Base-by-base conservation (phyloP, 2,888 invertebrate species). In the Diaphora mendica region DNA sequence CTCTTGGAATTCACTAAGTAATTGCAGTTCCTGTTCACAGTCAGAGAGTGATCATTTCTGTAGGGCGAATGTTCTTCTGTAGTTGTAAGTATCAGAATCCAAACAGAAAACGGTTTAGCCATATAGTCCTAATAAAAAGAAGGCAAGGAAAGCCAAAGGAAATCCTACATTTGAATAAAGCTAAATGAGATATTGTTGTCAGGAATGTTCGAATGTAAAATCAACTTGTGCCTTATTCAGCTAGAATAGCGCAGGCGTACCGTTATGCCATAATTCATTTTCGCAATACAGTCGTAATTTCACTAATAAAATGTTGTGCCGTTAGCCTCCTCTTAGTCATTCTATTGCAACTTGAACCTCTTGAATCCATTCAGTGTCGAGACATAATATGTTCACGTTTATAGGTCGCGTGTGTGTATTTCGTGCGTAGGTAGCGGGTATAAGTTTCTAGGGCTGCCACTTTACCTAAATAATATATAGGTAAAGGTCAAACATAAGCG, bases 281-380 rank as follows among this genome's bases (percentile, higher is more conserved):
- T 26, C 26, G 59, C 59, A 59, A 59, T 59, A 26, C 26, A 13
- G 26, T 59, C 62, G 62, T 62, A 30, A 62, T 30, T 62, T 62
- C 2, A 62, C 62, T 30, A 62, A 62, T 62, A 62, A 62, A 26
- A 77, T 48, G 23, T 33, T 48, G 44, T 67, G 44, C 23, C 15
- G n/a, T 51, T 39, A 39, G 66, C 15, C n/a, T 42, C 7, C 11
- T 11, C 33, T 35, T 23, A 26, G 30, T 68, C 51, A 51, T 51
- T 35, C 23, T 48, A 17, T 35, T n/a, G n/a, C n/a, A 55, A 11
- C 55, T 55, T 35, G 35, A 68, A 71, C 72, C 78, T 80, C 77
- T 74, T 75, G 51, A 75, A 71, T 74, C 68, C 67, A 65, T 76
- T 76, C 77, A 73, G 70, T 59, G 79, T 75, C 77, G 76, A 64